These are phyloP conservation scores for Gobiocypris rarus DNA, from an alignment of 2,113 vertebrate species.

Conservation along the genomic window DNA sequence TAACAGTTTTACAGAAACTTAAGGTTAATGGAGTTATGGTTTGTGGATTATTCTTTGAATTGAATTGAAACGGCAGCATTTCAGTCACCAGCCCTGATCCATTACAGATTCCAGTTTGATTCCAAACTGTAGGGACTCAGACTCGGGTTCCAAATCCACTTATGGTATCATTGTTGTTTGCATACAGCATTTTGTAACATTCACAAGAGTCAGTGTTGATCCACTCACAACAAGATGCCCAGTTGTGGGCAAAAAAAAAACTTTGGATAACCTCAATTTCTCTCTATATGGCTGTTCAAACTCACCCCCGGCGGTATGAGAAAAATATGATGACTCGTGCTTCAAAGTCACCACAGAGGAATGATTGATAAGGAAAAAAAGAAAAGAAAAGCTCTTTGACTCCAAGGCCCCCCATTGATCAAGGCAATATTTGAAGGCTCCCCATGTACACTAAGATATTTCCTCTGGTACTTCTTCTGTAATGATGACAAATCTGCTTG, in stretches of 20 bases:
- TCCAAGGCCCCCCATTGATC: slow-evolving; percentile 4
- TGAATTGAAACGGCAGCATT: neutral
- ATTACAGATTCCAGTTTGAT: neutral
- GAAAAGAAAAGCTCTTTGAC: neutral
- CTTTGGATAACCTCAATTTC: slow-evolving; percentile 4
- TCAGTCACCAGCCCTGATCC: neutral
- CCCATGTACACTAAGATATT: slow-evolving; percentile 1
- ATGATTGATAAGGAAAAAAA: neutral
- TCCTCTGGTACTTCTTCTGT: neutral
- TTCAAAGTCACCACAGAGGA: slow-evolving; percentile 7
- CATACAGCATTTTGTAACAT: neutral
- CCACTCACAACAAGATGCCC: neutral
- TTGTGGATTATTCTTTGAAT: neutral
- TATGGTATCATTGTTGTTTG: neutral
- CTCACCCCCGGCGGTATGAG: neutral
- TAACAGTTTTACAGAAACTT: neutral
- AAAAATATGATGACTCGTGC: neutral
- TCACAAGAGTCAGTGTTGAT: neutral
- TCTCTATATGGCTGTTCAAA: neutral
- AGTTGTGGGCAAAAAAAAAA: neutral
- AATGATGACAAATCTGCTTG: slow-evolving; percentile 7
- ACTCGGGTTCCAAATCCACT: neutral
- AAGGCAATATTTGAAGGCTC: slow-evolving; percentile 14
- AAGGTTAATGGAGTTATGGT: neutral
- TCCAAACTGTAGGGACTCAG: neutral